These are phyloP conservation scores for Tursiops truncatus DNA, from an alignment of 2,113 vertebrate species.

Conservation along the genomic window DNA sequence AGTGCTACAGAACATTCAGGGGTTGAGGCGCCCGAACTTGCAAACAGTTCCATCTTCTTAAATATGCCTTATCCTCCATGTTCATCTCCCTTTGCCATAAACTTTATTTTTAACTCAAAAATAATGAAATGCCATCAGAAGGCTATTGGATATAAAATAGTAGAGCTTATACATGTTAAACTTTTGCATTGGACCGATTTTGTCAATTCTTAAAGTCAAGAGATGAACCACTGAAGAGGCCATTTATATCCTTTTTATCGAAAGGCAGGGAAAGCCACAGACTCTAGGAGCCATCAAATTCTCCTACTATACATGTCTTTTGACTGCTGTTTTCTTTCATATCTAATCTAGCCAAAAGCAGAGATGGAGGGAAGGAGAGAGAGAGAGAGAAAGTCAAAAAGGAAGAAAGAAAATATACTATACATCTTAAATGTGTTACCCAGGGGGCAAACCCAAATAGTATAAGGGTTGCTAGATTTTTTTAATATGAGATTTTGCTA, in stretches of 20 bases:
- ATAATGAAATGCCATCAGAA: neutral
- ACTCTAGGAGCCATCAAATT: neutral
- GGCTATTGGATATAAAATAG: neutral
- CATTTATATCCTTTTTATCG: neutral
- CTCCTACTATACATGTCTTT: neutral
- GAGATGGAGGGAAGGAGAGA: neutral
- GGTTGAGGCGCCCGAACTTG: neutral
- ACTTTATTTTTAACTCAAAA: neutral
- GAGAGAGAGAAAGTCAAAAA: neutral
- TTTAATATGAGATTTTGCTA: neutral
- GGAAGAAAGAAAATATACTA: neutral
- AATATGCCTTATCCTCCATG: neutral
- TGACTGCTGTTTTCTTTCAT: neutral
- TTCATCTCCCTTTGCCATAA: neutral
- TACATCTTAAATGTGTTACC: neutral
- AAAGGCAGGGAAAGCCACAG: neutral
- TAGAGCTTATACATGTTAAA: neutral
- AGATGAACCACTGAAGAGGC: neutral
- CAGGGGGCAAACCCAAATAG: neutral
- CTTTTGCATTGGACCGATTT: neutral
- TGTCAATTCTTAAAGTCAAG: constrained; percentile 23
- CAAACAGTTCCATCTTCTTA: neutral
- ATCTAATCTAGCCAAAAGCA: neutral
- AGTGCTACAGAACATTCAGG: neutral
- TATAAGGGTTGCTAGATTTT: neutral